phyloP scores from a whole-genome alignment of 2,888 invertebrate species.

The Lamellibrachia satsuma region DNA sequence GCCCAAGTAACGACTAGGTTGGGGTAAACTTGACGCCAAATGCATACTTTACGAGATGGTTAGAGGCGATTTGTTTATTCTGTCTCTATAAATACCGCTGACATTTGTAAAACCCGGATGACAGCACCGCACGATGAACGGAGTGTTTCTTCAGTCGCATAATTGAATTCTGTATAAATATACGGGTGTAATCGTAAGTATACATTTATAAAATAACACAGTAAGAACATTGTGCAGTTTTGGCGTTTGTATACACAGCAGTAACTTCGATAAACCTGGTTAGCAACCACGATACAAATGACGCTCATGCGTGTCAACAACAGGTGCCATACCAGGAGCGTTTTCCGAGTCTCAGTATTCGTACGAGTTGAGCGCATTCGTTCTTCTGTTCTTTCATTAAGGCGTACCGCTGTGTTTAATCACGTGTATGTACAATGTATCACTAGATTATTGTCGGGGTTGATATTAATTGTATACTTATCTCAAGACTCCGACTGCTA shows the following conservation, averaged over 20 bases:
- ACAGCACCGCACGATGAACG: neutral
- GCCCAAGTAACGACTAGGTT: too few relatives aligned
- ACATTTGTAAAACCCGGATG: neutral
- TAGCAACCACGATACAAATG: slow-evolving; percentile 13
- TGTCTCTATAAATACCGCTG: neutral
- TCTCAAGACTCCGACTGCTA: too few relatives aligned
- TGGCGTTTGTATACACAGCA: neutral
- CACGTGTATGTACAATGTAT: too few relatives aligned
- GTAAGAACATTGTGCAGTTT: neutral
- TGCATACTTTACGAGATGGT: neutral
- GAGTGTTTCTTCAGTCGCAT: neutral
- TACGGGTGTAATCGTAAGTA: neutral
- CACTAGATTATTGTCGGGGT: too few relatives aligned
- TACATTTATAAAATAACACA: neutral
- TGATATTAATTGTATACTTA: too few relatives aligned
- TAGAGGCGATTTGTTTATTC: neutral
- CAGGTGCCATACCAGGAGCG: slow-evolving; percentile 2
- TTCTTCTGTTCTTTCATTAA: too few relatives aligned
- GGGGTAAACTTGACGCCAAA: neutral
- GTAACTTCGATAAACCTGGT: neutral
- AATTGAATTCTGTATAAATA: neutral
- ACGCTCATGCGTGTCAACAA: neutral
- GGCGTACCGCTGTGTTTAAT: too few relatives aligned
- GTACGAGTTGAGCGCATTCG: neutral
- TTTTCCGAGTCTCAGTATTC: neutral